phyloP scores from a whole-genome alignment of 2,113 vertebrate species.

The Entelurus aequoreus region DNA sequence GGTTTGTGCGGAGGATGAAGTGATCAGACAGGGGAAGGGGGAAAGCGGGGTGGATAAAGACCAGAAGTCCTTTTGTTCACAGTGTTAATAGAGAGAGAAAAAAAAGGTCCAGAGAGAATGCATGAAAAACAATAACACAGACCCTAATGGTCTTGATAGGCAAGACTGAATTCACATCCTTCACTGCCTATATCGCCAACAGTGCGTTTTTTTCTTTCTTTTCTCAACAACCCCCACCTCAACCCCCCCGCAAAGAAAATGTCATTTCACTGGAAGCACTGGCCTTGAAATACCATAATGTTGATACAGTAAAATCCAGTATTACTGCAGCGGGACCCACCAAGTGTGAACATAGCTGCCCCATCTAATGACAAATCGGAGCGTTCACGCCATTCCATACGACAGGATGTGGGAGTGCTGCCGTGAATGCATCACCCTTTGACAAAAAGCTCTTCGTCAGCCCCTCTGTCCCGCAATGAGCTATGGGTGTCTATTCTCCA shows the following conservation, averaged over 20 bases:
- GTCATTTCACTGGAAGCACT: slow-evolving; percentile 51
- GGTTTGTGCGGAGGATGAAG: slow-evolving; percentile 66
- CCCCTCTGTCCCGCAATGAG: slow-evolving; percentile 58
- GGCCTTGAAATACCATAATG: slow-evolving; percentile 66
- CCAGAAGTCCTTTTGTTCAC: slow-evolving; percentile 58
- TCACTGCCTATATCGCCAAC: slow-evolving; percentile 35
- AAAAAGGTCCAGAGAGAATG: slow-evolving; percentile 34
- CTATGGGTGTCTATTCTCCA: slow-evolving; percentile 53
- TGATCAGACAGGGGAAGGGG: slow-evolving; percentile 62
- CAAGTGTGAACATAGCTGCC: slow-evolving; percentile 69
- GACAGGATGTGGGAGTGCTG: slow-evolving; percentile 71
- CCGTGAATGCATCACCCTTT: slow-evolving; percentile 66
- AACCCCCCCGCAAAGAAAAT: slow-evolving; percentile 21
- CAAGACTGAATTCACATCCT: slow-evolving; percentile 53
- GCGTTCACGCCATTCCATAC: slow-evolving; percentile 63
- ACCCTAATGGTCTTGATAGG: slow-evolving; percentile 58
- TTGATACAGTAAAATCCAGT: slow-evolving; percentile 66
- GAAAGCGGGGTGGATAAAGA: slow-evolving; percentile 46
- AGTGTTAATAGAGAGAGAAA: slow-evolving; percentile 37
- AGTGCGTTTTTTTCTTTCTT: too few species aligned
- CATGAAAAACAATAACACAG: slow-evolving; percentile 60
- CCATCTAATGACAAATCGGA: slow-evolving; percentile 72
- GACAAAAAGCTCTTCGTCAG: slow-evolving; percentile 66
- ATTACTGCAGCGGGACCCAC: slow-evolving; percentile 52
- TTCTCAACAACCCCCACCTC: slow-evolving; percentile 6